These are phyloP conservation scores for Sturnira hondurensis DNA, from an alignment of 2,113 vertebrate genomes.

Conservation along the genomic window DNA sequence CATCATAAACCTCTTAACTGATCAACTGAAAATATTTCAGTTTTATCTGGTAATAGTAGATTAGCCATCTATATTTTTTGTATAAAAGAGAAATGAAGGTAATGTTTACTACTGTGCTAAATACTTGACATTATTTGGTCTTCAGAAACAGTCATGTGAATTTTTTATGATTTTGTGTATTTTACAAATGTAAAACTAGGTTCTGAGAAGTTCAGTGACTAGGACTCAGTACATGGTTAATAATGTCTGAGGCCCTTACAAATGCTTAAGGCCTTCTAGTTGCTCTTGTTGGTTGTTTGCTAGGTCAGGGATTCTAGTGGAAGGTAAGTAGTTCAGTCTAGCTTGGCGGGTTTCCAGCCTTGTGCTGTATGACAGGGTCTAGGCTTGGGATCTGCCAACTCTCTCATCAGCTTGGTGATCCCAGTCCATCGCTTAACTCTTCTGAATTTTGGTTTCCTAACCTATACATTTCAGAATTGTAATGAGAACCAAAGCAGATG, in stretches of 20 bases:
- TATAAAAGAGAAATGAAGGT: constrained; percentile 8
- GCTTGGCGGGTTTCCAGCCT: background rate
- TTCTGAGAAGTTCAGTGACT: background rate
- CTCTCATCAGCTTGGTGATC: background rate
- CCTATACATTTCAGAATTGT: background rate
- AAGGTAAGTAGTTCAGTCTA: background rate
- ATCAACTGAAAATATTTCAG: background rate
- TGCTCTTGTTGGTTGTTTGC: background rate
- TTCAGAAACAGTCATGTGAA: background rate
- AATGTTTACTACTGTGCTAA: background rate
- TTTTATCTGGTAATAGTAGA: background rate
- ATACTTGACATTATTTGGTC: background rate
- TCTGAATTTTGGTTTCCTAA: background rate
- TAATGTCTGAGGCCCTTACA: background rate
- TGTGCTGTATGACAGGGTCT: background rate
- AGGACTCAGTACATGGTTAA: background rate
- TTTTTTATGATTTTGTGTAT: background rate
- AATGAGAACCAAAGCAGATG: background rate
- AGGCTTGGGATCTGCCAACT: background rate
- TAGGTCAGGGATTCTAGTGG: background rate
- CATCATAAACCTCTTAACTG: background rate
- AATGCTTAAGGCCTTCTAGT: background rate
- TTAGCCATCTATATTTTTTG: background rate
- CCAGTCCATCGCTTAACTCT: background rate
- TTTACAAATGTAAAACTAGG: background rate